Base-by-base conservation (phyloP, 2,113 vertebrate species). In the Tetrao urogallus region DNA sequence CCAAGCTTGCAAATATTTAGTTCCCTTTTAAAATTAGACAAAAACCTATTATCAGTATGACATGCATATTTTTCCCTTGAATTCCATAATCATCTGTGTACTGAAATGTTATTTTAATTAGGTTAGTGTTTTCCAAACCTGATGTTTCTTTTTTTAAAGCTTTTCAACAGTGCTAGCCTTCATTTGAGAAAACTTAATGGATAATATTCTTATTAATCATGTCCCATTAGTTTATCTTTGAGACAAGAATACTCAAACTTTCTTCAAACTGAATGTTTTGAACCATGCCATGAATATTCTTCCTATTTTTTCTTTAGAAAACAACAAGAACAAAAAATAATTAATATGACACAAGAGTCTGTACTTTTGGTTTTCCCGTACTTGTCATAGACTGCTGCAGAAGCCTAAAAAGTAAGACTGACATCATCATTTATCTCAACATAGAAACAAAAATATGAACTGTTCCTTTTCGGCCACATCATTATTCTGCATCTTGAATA, bases 391-490 rank as follows among this genome's bases (percentile, higher is more conserved):
- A 1, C 6, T 34, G 4, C 42, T 21, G 42, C 8, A 30, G 11
- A 76, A 78, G 11, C 10, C n/a, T 71, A 52, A 81, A 76, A 82
- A 36, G 5, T 20, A 73, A 3, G 20, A 2, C 22, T 73, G 21
- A 43, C 11, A 10, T 69, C 16, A 66, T 66, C 56, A 34, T 47
- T 77, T 77, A 3, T 27, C 36, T 73, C 21, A 40, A 58, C 10
- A 52, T 2, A 88, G 43, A 27, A 67, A n/a, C 5, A 81, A 63
- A 40, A 25, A 13, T 11, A 1, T 9, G 8, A 8, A 0, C 1
- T 63, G 73, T 63, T 65, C 5, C 3, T 70, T 48, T 3, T 57
- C 5, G 11, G 15, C 1, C 10, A 12, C 40, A 56, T 36, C 15
- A 78, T 71, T 34, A n/a, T 78, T 67, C 12, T 64, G 3, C 6